Evolutionary conservation across 2,888 invertebrate species (phyloP), one percentile per base, ranked within the genome.

Genomic region (Stegana nigrithorax): DNA sequence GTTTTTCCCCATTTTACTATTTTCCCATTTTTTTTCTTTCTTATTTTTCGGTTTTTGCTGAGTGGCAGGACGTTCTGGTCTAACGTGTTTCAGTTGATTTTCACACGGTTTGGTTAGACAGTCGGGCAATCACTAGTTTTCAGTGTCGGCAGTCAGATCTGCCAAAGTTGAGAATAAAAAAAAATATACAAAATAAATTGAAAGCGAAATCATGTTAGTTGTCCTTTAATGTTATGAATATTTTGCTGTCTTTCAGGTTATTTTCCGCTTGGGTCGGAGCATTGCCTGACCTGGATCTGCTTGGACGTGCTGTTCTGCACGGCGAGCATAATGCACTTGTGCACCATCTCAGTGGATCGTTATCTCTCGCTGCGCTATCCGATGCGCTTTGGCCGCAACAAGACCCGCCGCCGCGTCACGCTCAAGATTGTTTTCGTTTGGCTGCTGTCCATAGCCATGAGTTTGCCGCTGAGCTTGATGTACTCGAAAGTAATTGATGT

Each of bases 261-360:
- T 82, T 94, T 94, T 78, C 94, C 94, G 0, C 85, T 94, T 59
- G 91, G 93, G 6, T 91, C 94, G 4, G 91, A 92, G 57, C 94
- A 93, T 86, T 97, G 97, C 84, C 90, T 98, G 72, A 92, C 92
- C 59, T 98, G 97, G 97, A 95, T 97, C 72, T 95, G 95, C 76
- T 89, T 97, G 80, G 98, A 98, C 86, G 97, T 98, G 2, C 88
- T 98, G 1, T 95, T 97, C 83, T 98, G 98, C 86, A 98, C 98
- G 0, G 96, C 97, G 1, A 96, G 96, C 70, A 98, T 98, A 78
- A 94, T 98, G 91, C 98, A 98, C 85, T 89, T 98, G 45, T 97
- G 97, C 83, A 97, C 97, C 44, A 97, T 98, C 83, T 96, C 97
- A 68, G 92, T 98, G 67, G 98, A 98, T 87, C 91, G 97, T 79